Percentiles rank a stretch among this genome's conserved stretches.
Evolutionary conservation across 1,140 invertebrate species (phyloP).

Genomic region (Lasioglossum baleicum): DNA sequence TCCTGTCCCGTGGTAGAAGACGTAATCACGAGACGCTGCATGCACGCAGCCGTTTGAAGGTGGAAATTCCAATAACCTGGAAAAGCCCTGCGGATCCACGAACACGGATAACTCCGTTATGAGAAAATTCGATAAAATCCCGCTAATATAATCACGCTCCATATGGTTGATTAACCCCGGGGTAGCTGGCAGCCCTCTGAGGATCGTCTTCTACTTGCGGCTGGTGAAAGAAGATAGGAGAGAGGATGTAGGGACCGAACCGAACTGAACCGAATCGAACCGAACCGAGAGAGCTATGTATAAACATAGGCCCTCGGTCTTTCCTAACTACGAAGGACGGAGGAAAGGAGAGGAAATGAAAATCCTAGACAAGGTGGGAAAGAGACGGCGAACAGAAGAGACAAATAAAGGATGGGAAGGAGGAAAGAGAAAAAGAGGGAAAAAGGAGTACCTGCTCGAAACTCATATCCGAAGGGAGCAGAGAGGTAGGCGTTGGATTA

Average conservation of each 20-base stretch:
- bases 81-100: slow-evolving; percentile 45
- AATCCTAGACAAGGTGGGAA: not conserved
- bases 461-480: slow-evolving; percentile 55
- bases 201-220: slow-evolving; percentile 62
- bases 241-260: slow-evolving; percentile 12
- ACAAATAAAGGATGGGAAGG: slow-evolving; percentile 50
- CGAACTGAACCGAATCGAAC: too few relatives aligned
- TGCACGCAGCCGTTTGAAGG: slow-evolving; percentile 9
- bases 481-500: slow-evolving; percentile 69
- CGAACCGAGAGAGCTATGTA: slow-evolving; percentile 50
- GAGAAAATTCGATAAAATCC: slow-evolving; percentile 73
- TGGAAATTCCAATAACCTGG: slow-evolving; percentile 62
- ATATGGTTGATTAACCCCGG: slow-evolving; percentile 75
- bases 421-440: slow-evolving; percentile 26
- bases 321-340: slow-evolving; percentile 8
- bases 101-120: slow-evolving; percentile 64
- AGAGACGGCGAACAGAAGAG: slow-evolving; percentile 28
- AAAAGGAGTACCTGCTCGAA: slow-evolving; percentile 40
- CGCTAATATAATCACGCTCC: slow-evolving; percentile 74
- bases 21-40: slow-evolving; percentile 62
- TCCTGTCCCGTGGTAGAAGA: slow-evolving; percentile 36
- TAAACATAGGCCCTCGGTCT: slow-evolving; percentile 46
- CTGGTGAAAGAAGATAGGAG: slow-evolving; percentile 35
- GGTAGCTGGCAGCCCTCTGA: slow-evolving; percentile 65
- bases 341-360: not conserved